Evolutionary conservation across 2,888 invertebrate genomes (phyloP).

Genomic region (Erebia epiphron): DNA sequence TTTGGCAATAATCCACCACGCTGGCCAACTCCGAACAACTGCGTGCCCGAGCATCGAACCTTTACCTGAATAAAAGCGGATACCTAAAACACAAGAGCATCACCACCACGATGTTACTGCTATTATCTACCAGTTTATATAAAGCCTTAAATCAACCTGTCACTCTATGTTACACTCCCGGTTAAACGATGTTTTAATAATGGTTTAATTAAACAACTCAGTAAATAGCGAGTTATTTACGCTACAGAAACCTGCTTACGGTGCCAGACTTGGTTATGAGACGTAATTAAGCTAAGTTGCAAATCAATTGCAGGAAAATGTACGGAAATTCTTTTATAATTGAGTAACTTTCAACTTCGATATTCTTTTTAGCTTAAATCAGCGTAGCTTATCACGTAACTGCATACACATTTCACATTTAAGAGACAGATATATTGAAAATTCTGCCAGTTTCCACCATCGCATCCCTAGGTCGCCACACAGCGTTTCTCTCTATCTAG

Average conservation of each 20-base stretch:
- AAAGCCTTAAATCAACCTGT: slow-evolving; percentile 3
- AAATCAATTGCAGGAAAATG: background rate
- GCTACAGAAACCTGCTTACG: background rate
- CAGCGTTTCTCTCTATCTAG: too few species aligned
- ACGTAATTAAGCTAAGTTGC: background rate
- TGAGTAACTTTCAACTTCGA: too few species aligned
- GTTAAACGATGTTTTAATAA: slow-evolving; percentile 13
- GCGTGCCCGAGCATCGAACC: too few species aligned
- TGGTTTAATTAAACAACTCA: slow-evolving; percentile 12
- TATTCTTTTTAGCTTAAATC: too few species aligned
- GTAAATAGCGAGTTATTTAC: background rate
- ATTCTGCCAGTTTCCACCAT: too few species aligned
- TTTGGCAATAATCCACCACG: too few species aligned
- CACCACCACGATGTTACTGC: background rate
- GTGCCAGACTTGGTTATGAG: background rate
- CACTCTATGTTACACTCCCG: background rate
- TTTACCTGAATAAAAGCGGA: too few species aligned
- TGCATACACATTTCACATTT: too few species aligned
- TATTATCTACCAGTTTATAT: background rate
- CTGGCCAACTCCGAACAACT: too few species aligned
- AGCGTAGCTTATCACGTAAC: too few species aligned
- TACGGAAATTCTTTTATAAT: background rate
- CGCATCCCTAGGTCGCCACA: too few species aligned
- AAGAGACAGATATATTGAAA: too few species aligned
- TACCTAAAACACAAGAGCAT: background rate